Evolutionary conservation across 35 echinoderm and acorn worm species (phyloP).

Genomic region (Diadema setosum): DNA sequence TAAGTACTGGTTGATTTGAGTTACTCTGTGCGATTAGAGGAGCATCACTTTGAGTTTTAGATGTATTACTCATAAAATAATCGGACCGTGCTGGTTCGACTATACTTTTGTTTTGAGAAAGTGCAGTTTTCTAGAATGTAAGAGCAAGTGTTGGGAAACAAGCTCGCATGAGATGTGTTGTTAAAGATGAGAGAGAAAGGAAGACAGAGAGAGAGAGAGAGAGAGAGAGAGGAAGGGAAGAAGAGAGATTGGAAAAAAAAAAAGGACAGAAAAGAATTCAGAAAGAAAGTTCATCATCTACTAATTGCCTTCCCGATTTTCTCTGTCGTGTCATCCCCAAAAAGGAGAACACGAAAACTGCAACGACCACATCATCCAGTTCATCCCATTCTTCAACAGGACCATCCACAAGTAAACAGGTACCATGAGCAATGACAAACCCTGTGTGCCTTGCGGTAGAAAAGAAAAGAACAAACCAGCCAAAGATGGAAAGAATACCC

Average conservation of each 20-base stretch:
- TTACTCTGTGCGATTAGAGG: too few species aligned
- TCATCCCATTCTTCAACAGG: neutral
- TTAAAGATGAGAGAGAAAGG: neutral
- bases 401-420: neutral
- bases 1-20: too few species aligned
- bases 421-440: neutral
- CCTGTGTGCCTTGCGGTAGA: neutral
- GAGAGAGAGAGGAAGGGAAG: neutral
- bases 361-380: neutral
- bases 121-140: too few species aligned
- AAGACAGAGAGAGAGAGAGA: neutral
- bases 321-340: neutral
- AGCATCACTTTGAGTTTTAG: too few species aligned
- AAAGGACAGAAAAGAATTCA: neutral
- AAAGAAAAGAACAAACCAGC: neutral
- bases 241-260: neutral
- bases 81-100: too few species aligned
- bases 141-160: neutral
- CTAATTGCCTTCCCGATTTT: neutral
- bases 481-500: too few species aligned
- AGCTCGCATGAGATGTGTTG: neutral
- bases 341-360: constrained; percentile 17
- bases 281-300: too few species aligned
- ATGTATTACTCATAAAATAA: too few species aligned
- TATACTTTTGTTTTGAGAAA: too few species aligned